Evolutionary conservation across 1,140 invertebrate species (phyloP), one percentile per base, ranked within the genome.

Genomic region (Drosophila serrata): DNA sequence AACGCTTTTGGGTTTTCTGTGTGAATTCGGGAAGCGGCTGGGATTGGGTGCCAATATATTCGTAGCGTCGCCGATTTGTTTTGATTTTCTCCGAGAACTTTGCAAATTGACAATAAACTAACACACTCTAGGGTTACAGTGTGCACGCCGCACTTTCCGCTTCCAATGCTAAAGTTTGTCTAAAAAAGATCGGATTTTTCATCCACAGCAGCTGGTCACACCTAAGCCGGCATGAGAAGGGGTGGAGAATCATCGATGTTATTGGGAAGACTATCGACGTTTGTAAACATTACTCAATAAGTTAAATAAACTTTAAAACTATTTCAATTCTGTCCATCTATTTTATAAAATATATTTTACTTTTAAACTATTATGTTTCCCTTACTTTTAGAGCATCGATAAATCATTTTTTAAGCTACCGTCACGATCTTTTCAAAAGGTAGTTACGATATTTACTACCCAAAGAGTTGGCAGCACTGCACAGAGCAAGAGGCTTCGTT

Each of bases 61-160:
- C 3, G 51, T n/a, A 19, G 33, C 33, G 19, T 15, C 51, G 33
- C 49, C 5, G 31, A 55, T 55, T 37, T 55, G 51, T 55, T 55
- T 55, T 55, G 51, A 35, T 55, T 55, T 53, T 37, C 19, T 29
- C 19, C 19, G 51, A 55, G 51, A 55, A 55, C 51, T 55, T 55
- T 22, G 51, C 51, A 37, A 55, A 37, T 55, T 11, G 31, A 55
- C 51, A 55, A 55, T 55, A 55, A 55, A 55, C 51, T 8, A 37
- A 37, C 51, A 55, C 51, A 55, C 19, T 4, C 19, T 4, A 17
- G 48, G 17, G 48, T 1, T 17, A n/a, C 46, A 17, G 46, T 49
- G 27, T 49, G 27, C 46, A 12, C n/a, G 46, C 2, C n/a, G 1
- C 9, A 9, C 46, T 31, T 31, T 49, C 11, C n/a, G 27, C 4